Evolutionary conservation across 2,113 vertebrate genomes (phyloP).

Genomic region (Amia ocellicauda): DNA sequence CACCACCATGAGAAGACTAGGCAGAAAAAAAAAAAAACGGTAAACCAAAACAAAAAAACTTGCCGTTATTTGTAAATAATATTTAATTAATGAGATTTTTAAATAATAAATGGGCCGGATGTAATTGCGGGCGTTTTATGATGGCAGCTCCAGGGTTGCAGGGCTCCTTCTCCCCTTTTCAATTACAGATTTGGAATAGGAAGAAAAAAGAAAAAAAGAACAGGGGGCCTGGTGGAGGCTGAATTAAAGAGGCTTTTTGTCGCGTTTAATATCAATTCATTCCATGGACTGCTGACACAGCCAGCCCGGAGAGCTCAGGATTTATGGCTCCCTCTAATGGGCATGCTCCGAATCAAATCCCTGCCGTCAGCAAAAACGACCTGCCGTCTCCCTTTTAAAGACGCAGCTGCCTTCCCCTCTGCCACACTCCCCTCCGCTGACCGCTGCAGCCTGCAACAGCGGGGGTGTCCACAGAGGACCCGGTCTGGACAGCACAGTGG

Average conservation of each 20-base stretch:
- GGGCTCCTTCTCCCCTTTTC: conserved; percentile 44
- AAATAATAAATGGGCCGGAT: conserved; percentile 32
- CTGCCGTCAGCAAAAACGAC: conserved; percentile 74
- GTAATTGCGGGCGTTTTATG: conserved; percentile 37
- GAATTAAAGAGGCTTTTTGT: conserved; percentile 79
- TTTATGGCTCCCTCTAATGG: conserved; percentile 80
- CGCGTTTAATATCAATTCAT: conserved; percentile 82
- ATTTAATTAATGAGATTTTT: conserved; percentile 39
- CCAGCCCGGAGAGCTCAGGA: conserved; percentile 67
- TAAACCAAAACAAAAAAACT: conserved; percentile 6
- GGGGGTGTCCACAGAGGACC: too few relatives aligned
- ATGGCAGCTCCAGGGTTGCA: conserved; percentile 21
- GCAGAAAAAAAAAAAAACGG: conserved; percentile 13
- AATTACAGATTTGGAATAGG: conserved; percentile 28
- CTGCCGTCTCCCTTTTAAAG: conserved; percentile 34
- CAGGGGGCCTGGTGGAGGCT: conserved; percentile 52
- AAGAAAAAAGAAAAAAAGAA: conserved; percentile 32
- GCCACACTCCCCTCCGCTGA: neutral
- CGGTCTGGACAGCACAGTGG: too few relatives aligned
- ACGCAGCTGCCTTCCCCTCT: conserved; percentile 26
- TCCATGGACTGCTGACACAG: conserved; percentile 79
- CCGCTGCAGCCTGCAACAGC: too few relatives aligned
- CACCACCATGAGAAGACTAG: conserved; percentile 12
- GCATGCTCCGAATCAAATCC: conserved; percentile 67
- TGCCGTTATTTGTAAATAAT: conserved; percentile 47